These are phyloP conservation scores for Maconellicoccus hirsutus DNA, from an alignment of 1,140 invertebrate species.

Conservation along the genomic window DNA sequence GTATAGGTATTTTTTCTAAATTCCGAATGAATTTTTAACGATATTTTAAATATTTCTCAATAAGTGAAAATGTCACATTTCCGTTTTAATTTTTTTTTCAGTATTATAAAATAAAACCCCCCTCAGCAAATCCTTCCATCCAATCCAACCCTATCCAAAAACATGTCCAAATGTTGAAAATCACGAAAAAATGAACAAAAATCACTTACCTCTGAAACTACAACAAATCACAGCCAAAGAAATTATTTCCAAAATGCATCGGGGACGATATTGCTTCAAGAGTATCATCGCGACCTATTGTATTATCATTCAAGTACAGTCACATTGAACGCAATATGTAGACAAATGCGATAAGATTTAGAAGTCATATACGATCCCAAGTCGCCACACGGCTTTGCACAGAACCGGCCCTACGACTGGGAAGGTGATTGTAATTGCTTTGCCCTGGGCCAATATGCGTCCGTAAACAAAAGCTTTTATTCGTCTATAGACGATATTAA, in stretches of 20 bases:
- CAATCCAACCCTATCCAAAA: too few relatives aligned
- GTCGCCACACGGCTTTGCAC: not conserved
- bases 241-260: not conserved
- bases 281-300: not conserved
- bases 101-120: too few relatives aligned
- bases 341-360: conserved; percentile 9
- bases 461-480: not conserved
- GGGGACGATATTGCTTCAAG: not conserved
- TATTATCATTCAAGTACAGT: conserved; percentile 4
- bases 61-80: too few relatives aligned
- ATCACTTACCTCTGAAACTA: not conserved
- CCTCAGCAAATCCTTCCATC: too few relatives aligned
- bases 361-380: not conserved
- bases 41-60: too few relatives aligned
- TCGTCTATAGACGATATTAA: not conserved
- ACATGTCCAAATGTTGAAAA: too few relatives aligned
- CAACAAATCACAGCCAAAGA: not conserved
- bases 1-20: too few relatives aligned
- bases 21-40: too few relatives aligned
- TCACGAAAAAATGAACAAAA: too few relatives aligned
- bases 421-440: not conserved
- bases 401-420: conserved; percentile 6
- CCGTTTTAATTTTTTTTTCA: too few relatives aligned
- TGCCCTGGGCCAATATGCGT: not conserved
- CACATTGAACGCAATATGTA: not conserved